phyloP scores from a whole-genome alignment of 2,888 invertebrate genomes.

The Pandemis heparana region DNA sequence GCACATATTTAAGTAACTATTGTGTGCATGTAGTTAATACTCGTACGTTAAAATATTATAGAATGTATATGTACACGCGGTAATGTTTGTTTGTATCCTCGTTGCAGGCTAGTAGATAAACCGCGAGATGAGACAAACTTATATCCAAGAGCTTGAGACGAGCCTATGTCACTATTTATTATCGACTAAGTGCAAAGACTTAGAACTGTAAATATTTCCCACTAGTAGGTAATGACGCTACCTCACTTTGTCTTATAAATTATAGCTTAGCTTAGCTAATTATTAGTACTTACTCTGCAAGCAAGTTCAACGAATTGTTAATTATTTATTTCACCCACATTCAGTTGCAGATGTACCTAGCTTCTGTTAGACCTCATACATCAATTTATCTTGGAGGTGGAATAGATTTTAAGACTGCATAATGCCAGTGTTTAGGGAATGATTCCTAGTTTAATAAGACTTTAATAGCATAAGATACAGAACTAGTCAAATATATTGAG shows the following conservation, averaged over 20 bases:
- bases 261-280: constrained; percentile 78
- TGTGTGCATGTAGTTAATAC: constrained; percentile 82
- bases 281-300: constrained; percentile 43
- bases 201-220: constrained; percentile 82
- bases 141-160: constrained; percentile 49
- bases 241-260: constrained; percentile 82
- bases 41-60: constrained; percentile 73
- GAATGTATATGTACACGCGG: constrained; percentile 67
- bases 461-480: constrained; percentile 70
- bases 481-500: constrained; percentile 80
- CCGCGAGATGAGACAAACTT: constrained; percentile 32
- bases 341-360: constrained; percentile 34
- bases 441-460: constrained; percentile 65
- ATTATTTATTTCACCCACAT: constrained; percentile 33
- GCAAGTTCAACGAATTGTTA: constrained; percentile 39
- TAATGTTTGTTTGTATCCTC: constrained; percentile 63
- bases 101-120: constrained; percentile 60
- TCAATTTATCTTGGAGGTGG: constrained; percentile 46
- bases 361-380: constrained; percentile 28
- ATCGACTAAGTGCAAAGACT: constrained; percentile 72
- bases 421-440: constrained; percentile 78
- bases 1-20: constrained; percentile 75
- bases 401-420: constrained; percentile 76
- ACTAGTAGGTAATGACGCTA: constrained; percentile 84
- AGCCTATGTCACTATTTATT: constrained; percentile 60